These are phyloP conservation scores for Eulemur rubriventer DNA, from an alignment of 2,797 vertebrate genomes.

Conservation along the genomic window DNA sequence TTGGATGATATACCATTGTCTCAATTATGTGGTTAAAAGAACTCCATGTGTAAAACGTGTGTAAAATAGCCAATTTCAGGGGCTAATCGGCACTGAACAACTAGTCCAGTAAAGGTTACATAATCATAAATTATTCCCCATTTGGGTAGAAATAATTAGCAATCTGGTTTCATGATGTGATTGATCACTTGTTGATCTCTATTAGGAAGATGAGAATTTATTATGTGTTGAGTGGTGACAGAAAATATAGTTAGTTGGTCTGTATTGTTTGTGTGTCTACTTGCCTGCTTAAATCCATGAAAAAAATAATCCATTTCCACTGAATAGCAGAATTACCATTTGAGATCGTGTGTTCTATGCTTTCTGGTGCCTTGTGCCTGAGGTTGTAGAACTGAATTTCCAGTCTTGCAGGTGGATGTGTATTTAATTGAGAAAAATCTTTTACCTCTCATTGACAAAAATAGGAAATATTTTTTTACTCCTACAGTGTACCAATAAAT, in stretches of 20 bases:
- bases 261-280: not conserved
- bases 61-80: not conserved
- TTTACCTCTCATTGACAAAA: not conserved
- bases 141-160: not conserved
- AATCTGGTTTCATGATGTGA: not conserved
- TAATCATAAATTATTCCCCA: not conserved
- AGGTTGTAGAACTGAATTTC: not conserved
- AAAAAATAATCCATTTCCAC: not conserved
- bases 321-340: not conserved
- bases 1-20: not conserved
- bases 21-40: not conserved
- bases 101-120: not conserved
- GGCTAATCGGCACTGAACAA: not conserved
- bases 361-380: not conserved
- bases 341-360: not conserved
- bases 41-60: not conserved
- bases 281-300: not conserved
- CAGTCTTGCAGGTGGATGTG: not conserved
- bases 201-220: not conserved
- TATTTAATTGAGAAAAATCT: not conserved
- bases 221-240: not conserved
- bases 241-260: not conserved
- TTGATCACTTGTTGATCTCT: not conserved
- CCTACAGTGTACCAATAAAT: not conserved
- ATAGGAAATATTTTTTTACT: not conserved